Percentiles rank a stretch among this genome's conserved stretches.
Conservation (phyloP, 2,113 vertebrate genomes). For the Cricetomys ansorgei region DNA sequence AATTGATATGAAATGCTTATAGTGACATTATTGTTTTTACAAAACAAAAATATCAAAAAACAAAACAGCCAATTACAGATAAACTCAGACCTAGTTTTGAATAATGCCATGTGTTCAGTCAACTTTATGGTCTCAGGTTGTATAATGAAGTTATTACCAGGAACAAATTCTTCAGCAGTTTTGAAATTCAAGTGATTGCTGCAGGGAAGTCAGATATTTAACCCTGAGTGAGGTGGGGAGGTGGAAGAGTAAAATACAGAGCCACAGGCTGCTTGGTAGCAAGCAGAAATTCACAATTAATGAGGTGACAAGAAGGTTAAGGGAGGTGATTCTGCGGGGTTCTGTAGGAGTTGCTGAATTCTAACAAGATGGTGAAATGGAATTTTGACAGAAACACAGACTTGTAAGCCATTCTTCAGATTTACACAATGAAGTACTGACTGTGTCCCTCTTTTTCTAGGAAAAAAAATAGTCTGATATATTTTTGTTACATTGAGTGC, state of each 20-base stretch:
- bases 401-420: not conserved
- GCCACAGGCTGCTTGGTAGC: not conserved
- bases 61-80: not conserved
- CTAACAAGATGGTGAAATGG: not conserved
- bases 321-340: not conserved
- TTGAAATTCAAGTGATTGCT: not conserved
- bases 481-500: not conserved
- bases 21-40: not conserved
- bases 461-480: not conserved
- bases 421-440: not conserved
- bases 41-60: too few relatives aligned
- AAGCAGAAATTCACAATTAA: slow-evolving; percentile 30
- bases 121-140: not conserved
- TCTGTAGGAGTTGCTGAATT: slow-evolving; percentile 12
- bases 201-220: not conserved
- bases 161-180: not conserved
- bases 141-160: not conserved
- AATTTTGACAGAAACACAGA: not conserved
- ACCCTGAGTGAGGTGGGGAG: not conserved
- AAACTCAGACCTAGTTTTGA: slow-evolving; percentile 29
- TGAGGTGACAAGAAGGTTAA: not conserved
- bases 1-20: slow-evolving; percentile 13
- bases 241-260: not conserved
- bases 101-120: not conserved
- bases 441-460: not conserved